Percentiles rank a stretch among this genome's conserved stretches.
Evolutionary conservation across 2,888 invertebrate genomes (phyloP).

Genomic region (Lasiommata megera): DNA sequence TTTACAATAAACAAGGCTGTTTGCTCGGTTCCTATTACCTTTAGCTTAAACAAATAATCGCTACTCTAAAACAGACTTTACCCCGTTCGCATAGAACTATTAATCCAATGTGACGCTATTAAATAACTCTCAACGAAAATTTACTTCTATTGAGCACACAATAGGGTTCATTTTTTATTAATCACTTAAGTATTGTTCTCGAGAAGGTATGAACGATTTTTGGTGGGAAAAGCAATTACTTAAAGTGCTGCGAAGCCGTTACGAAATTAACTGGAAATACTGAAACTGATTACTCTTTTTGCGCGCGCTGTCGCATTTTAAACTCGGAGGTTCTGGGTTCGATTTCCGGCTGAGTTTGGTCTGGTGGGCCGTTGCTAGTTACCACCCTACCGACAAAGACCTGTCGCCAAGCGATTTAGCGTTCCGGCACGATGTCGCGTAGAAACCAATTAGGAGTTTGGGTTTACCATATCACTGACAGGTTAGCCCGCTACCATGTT

Average conservation of each 20-base stretch:
- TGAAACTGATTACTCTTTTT: background rate
- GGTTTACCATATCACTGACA: too few relatives aligned
- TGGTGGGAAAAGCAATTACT: slow-evolving; percentile 18
- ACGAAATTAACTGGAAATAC: slow-evolving; percentile 13
- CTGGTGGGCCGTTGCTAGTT: too few relatives aligned
- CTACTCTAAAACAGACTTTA: slow-evolving; percentile 8
- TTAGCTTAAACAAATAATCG: background rate
- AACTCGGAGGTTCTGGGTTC: too few relatives aligned
- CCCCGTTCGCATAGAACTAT: background rate
- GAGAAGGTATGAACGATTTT: slow-evolving; percentile 10
- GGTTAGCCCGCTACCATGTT: too few relatives aligned
- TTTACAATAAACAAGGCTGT: slow-evolving; percentile 15
- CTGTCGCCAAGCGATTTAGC: too few relatives aligned
- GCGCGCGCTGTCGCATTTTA: too few relatives aligned
- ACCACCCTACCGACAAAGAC: too few relatives aligned
- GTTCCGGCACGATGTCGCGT: too few relatives aligned
- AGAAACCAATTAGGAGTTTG: too few relatives aligned
- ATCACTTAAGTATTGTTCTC: background rate
- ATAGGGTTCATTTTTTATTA: background rate
- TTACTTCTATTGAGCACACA: background rate
- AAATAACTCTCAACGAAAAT: background rate
- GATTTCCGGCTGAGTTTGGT: too few relatives aligned
- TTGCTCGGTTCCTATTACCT: slow-evolving; percentile 15
- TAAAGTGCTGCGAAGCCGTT: slow-evolving; percentile 12
- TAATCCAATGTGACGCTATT: background rate